These are phyloP conservation scores for Alosa alosa DNA, from an alignment of 2,113 vertebrate genomes.

Conservation along the genomic window DNA sequence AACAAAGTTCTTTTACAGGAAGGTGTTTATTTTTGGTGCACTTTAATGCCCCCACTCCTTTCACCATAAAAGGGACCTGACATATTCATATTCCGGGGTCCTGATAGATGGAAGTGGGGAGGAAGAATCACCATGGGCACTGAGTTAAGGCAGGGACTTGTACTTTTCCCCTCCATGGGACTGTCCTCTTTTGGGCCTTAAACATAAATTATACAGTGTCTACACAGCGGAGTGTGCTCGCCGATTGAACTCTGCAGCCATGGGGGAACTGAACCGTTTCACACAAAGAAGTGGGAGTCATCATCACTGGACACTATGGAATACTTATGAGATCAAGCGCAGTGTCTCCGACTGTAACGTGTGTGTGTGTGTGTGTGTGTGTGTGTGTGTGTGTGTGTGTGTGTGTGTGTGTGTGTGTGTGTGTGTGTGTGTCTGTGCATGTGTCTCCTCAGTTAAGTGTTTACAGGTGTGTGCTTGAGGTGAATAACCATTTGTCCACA, in stretches of 20 bases:
- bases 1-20: constrained; percentile 24
- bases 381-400: neutral
- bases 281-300: too few relatives aligned
- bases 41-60: neutral
- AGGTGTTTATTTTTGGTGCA: constrained; percentile 28
- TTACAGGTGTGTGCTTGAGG: neutral
- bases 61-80: neutral
- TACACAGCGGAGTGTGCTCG: neutral
- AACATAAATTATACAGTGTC: neutral
- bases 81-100: neutral
- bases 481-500: neutral
- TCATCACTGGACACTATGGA: too few relatives aligned
- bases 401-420: constrained; percentile 27
- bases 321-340: too few relatives aligned
- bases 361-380: too few relatives aligned
- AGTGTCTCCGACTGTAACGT: too few relatives aligned
- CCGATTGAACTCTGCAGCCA: neutral
- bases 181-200: neutral
- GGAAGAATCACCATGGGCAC: neutral
- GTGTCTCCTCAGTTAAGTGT: neutral
- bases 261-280: too few relatives aligned
- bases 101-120: neutral
- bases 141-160: neutral
- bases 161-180: neutral
- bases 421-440: constrained; percentile 42